Percentiles rank a stretch among this genome's conserved stretches.
Conservation (phyloP, 2,888 invertebrate genomes). For the Ophion ellenae region DNA sequence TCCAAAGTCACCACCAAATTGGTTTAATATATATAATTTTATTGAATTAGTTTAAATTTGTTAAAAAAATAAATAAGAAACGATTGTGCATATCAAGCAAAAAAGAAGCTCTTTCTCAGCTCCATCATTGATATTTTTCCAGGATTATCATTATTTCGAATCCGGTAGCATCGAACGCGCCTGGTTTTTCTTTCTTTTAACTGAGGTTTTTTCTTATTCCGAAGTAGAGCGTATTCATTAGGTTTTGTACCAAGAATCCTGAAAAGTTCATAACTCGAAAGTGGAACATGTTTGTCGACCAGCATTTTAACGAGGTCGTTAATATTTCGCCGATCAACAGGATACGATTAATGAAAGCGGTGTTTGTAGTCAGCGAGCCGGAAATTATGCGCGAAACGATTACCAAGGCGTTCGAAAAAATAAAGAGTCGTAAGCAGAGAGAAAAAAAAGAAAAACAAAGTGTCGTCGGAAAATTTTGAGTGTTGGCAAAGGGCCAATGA, state of each 20-base stretch:
- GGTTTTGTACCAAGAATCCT: background rate
- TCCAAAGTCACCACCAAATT: no score
- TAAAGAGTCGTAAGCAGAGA: background rate
- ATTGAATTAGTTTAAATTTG: no score
- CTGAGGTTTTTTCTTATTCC: slow-evolving; percentile 1
- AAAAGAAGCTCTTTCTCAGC: no score
- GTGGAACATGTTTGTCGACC: background rate
- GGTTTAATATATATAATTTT: no score
- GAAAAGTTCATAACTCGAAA: slow-evolving; percentile 1
- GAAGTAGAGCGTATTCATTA: slow-evolving; percentile 15
- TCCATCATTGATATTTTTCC: no score
- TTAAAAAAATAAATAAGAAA: no score
- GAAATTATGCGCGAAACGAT: background rate
- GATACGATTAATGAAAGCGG: slow-evolving; percentile 11
- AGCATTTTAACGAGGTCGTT: slow-evolving; percentile 22
- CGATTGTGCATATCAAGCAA: no score
- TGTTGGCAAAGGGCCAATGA: slow-evolving; percentile 17
- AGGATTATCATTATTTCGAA: no score
- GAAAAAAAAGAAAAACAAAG: background rate
- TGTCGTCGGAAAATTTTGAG: background rate
- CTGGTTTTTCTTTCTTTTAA: background rate
- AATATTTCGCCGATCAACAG: background rate
- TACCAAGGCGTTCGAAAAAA: background rate
- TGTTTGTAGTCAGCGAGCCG: slow-evolving; percentile 1
- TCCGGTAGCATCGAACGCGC: no score